Evolutionary conservation across 2,113 vertebrate species (phyloP).

Genomic region (Atrichornis clamosus): DNA sequence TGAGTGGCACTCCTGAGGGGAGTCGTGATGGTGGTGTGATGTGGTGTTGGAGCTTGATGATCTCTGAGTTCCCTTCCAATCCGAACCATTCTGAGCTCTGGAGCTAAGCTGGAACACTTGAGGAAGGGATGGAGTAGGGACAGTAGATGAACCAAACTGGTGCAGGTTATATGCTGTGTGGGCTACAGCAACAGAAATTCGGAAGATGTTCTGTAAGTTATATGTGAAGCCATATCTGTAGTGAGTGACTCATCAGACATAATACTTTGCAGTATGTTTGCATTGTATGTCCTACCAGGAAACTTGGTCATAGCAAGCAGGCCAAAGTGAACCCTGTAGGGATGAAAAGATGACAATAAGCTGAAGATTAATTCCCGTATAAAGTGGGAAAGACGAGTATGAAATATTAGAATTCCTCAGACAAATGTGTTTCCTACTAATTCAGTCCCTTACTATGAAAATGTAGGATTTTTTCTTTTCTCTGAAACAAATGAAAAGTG

Average conservation of each 20-base stretch:
- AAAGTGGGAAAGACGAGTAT: not conserved
- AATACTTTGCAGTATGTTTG: not conserved
- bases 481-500: not conserved
- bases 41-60: not conserved
- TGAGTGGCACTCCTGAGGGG: not conserved
- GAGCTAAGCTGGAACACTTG: not conserved
- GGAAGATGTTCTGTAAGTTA: not conserved
- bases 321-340: not conserved
- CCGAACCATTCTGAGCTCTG: not conserved
- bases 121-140: not conserved
- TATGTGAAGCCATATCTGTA: not conserved
- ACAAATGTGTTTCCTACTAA: not conserved
- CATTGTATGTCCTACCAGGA: not conserved
- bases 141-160: not conserved
- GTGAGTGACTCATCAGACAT: not conserved
- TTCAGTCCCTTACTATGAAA: not conserved
- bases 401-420: not conserved
- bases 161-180: not conserved
- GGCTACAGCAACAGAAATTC: not conserved
- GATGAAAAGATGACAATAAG: not conserved
- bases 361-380: not conserved
- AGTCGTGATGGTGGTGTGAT: not conserved
- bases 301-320: not conserved
- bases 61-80: not conserved
- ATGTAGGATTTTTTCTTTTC: not conserved